A percentile compares a stretch with the other conserved stretches of the same genome.
Evolutionary conservation across 2,888 invertebrate species (phyloP).

Genomic region (Drosophila subquinaria): DNA sequence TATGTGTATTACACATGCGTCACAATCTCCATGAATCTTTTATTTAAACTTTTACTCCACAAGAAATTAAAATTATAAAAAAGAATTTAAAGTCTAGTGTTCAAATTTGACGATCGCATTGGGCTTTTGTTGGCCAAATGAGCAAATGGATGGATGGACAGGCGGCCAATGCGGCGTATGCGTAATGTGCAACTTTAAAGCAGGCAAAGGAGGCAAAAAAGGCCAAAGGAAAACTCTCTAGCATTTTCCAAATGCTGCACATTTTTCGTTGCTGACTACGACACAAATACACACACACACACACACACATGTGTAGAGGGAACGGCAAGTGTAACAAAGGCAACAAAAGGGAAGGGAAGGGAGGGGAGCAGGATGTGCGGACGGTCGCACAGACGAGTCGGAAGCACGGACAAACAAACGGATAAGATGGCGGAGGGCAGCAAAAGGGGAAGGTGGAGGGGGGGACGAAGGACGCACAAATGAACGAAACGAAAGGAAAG

Average conservation of each 20-base stretch:
- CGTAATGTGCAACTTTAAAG: conserved; percentile 58
- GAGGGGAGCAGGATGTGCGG: conserved; percentile 74
- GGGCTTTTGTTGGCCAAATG: conserved; percentile 8
- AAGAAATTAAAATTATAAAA: not conserved
- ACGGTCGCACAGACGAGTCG: conserved; percentile 80
- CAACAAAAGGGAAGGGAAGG: conserved; percentile 1
- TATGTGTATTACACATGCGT: too few relatives aligned
- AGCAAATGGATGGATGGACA: conserved; percentile 1
- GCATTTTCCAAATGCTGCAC: conserved; percentile 76
- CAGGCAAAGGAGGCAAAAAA: conserved; percentile 12
- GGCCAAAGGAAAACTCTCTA: conserved; percentile 43
- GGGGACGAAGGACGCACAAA: conserved; percentile 38
- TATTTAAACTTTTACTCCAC: too few relatives aligned
- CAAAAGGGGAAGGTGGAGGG: conserved; percentile 20
- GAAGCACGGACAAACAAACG: conserved; percentile 81
- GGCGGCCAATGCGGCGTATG: conserved; percentile 67
- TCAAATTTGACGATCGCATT: conserved; percentile 44
- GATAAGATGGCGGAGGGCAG: conserved; percentile 64
- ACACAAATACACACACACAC: conserved; percentile 55
- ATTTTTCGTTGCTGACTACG: conserved; percentile 60
- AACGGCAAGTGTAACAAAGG: conserved; percentile 32
- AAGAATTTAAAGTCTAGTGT: conserved; percentile 20
- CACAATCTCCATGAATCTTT: too few relatives aligned
- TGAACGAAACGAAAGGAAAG: conserved; percentile 29
- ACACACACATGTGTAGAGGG: conserved; percentile 22